Base-by-base conservation (phyloP, 2,888 invertebrate genomes). In the Polyommatus iphigenia region DNA sequence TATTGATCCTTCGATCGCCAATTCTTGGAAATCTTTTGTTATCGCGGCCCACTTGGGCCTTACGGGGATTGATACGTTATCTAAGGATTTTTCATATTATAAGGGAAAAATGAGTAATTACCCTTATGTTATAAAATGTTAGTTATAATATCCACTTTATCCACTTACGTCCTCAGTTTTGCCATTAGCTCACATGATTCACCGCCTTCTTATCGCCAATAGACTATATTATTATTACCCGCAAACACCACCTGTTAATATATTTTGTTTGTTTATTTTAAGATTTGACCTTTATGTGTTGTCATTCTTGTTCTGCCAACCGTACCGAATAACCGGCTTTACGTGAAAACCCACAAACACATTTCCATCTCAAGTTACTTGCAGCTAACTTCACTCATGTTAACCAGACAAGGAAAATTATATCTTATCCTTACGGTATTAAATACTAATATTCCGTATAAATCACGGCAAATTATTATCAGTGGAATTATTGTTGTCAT, bases 321-420 rank as follows among this genome's bases (percentile, higher is more conserved):
- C 62, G n/a, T 71, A 76, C 50, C 57, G 29, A 54, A 79, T 83
- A 85, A 85, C 85, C 83, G 83, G 84, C 83, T 83, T 73, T 54
- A 77, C 78, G 80, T 85, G 85, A 82, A 86, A 87, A 86, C 84
- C 86, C 87, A 81, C 82, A 79, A 81, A 71, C 76, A 29, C 13
- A 67, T 1, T 13, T 67, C 3, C 29, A 13, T 20, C 20, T 62
- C 62, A 29, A 29, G 62, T 67, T 29, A 67, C 20, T 46, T 73
- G 73, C 13, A 24, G 46, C 46, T 46, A 73, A 20, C 46, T 73
- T 73, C 73, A 73, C 20, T 46, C 41, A 20, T 10, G 24, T 73
- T 15, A 20, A n/a, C 6, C 13, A 73, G 20, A 24, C 54, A 75
- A 50, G 7, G 75, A 24, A 75, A 29, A 50, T 18, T 24, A 1